Conservation (phyloP, 2,797 vertebrate genomes). For the Furcifer pardalis region DNA sequence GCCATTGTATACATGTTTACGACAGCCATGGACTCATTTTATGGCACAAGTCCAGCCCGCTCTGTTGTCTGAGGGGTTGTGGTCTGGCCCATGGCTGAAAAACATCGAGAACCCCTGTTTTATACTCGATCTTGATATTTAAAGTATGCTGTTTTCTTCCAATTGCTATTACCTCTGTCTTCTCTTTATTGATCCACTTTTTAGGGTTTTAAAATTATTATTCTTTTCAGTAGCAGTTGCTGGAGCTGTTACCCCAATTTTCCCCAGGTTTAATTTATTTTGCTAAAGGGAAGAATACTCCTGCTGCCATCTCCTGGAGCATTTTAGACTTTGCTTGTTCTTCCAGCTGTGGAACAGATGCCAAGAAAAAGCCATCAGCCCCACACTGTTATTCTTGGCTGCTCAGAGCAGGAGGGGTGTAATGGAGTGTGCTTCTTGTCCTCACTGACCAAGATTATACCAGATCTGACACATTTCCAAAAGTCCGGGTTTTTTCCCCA, state of each 20-base stretch:
- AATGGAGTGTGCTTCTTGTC: slow-evolving; percentile 4
- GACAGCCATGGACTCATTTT: too few species aligned
- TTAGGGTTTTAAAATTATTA: too few species aligned
- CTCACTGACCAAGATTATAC: neutral
- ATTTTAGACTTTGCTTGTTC: slow-evolving; percentile 10
- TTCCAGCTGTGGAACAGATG: neutral
- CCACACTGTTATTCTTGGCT: neutral
- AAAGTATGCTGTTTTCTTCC: too few species aligned
- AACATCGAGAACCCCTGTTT: too few species aligned
- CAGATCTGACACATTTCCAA: slow-evolving; percentile 27
- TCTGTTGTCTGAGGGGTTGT: too few species aligned
- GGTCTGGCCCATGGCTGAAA: too few species aligned
- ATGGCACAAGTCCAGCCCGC: too few species aligned
- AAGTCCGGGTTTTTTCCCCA: neutral
- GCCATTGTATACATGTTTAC: too few species aligned
- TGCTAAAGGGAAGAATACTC: slow-evolving; percentile 14
- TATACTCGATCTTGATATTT: too few species aligned
- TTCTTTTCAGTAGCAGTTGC: neutral
- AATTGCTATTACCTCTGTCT: too few species aligned
- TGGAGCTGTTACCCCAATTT: neutral
- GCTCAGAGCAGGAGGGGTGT: slow-evolving; percentile 8
- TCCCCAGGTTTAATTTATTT: rapidly evolving
- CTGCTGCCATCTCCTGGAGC: slow-evolving; percentile 69
- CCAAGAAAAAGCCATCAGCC: neutral
- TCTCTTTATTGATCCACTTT: too few species aligned